phyloP scores from a whole-genome alignment of 2,888 invertebrate species.

The Drosophila tripunctata region DNA sequence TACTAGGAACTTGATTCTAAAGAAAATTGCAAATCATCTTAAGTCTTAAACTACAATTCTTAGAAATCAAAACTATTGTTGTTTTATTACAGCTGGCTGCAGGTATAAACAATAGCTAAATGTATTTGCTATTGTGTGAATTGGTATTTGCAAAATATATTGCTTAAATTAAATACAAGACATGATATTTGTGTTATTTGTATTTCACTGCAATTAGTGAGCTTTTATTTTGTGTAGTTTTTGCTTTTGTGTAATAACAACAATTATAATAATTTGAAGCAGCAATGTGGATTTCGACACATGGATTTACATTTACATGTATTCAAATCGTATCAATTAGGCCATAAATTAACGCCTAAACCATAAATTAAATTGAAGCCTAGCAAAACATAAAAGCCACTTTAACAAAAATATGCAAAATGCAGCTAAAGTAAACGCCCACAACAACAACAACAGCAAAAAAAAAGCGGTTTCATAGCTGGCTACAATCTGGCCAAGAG shows the following conservation, averaged over 20 bases:
- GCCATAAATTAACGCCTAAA: constrained; percentile 74
- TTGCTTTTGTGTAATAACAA: constrained; percentile 13
- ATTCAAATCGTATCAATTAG: constrained; percentile 75
- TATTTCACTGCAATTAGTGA: background rate
- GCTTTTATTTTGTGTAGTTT: constrained; percentile 5
- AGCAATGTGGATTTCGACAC: constrained; percentile 54
- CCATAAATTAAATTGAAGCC: constrained; percentile 70
- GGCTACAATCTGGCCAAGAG: background rate
- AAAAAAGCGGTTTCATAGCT: constrained; percentile 19
- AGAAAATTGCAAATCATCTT: too few species aligned
- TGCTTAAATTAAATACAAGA: background rate
- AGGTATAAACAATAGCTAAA: background rate
- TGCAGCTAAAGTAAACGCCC: constrained; percentile 56
- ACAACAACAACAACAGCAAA: constrained; percentile 54
- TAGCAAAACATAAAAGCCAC: constrained; percentile 68
- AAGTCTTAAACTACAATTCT: background rate
- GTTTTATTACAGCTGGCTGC: too few species aligned
- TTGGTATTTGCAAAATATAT: background rate
- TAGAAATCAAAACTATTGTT: too few species aligned
- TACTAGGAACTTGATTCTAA: too few species aligned
- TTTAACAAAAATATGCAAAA: constrained; percentile 72
- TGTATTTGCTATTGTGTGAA: too few species aligned
- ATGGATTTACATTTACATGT: constrained; percentile 34
- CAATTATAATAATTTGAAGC: constrained; percentile 28
- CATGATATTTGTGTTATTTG: background rate